Percentiles rank a stretch among this genome's conserved stretches.
Conservation (phyloP, 2,888 invertebrate genomes). For the Drosophila lacicola region DNA sequence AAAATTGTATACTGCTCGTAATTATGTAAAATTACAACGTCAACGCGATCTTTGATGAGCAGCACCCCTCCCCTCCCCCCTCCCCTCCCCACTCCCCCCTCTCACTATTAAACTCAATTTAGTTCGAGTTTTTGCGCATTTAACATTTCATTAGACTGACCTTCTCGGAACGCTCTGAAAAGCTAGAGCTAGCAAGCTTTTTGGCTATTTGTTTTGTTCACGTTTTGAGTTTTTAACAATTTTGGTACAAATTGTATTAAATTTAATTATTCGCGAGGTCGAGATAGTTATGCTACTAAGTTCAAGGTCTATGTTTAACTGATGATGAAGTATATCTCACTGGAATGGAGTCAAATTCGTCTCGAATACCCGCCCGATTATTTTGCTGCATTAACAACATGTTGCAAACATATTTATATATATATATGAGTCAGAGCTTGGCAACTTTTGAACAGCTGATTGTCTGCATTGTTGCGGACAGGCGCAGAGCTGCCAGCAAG, state of each 20-base stretch:
- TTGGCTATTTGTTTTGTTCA: constrained; percentile 35
- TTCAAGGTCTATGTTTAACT: constrained; percentile 58
- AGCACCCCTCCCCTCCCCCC: not conserved
- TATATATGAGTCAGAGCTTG: not conserved
- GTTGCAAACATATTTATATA: not conserved
- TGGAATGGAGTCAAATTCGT: too few relatives aligned
- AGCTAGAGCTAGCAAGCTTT: constrained; percentile 13
- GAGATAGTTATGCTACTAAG: constrained; percentile 55
- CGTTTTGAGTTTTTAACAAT: constrained; percentile 37
- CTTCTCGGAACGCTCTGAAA: constrained; percentile 31
- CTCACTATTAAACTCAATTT: not conserved
- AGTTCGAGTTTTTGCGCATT: constrained; percentile 29
- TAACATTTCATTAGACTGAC: constrained; percentile 54
- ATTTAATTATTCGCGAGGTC: constrained; percentile 35
- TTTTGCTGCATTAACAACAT: constrained; percentile 21
- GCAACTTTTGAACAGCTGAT: constrained; percentile 59
- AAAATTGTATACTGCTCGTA: constrained; percentile 34
- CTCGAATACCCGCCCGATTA: too few relatives aligned
- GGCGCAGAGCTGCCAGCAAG: constrained; percentile 57
- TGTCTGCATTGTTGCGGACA: constrained; percentile 41
- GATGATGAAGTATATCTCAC: constrained; percentile 17
- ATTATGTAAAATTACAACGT: constrained; percentile 71
- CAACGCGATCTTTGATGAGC: constrained; percentile 49
- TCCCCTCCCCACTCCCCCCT: not conserved
- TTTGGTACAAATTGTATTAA: constrained; percentile 44